Evolutionary conservation across 2,797 vertebrate species (phyloP).

Genomic region (Parauchenoglanis ngamensis): DNA sequence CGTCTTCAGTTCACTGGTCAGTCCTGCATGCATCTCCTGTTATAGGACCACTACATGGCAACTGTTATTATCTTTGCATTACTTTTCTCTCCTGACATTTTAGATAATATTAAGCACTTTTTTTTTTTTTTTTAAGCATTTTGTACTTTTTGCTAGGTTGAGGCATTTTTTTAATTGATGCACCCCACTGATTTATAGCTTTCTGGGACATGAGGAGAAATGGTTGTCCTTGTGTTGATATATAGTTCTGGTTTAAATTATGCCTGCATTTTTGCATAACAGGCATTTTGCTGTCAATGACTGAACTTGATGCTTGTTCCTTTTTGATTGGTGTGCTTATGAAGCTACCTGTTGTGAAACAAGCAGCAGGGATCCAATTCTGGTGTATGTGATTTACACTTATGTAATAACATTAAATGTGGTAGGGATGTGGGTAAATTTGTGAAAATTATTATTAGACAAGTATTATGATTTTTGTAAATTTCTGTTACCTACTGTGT

Average conservation of each 20-base stretch:
- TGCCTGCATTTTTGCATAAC: constrained; percentile 53
- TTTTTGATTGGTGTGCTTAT: constrained; percentile 47
- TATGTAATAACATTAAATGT: constrained; percentile 23
- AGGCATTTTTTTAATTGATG: constrained; percentile 27
- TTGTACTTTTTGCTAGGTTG: neutral
- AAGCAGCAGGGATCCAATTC: constrained; percentile 16
- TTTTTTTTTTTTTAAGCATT: constrained; percentile 6
- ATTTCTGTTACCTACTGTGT: neutral
- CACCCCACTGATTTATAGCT: constrained; percentile 47
- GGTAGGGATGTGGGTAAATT: constrained; percentile 11
- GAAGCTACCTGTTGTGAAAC: constrained; percentile 18
- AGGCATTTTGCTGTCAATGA: constrained; percentile 53
- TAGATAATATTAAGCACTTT: neutral
- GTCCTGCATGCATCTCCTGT: neutral
- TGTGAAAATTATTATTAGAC: neutral
- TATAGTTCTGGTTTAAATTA: constrained; percentile 47
- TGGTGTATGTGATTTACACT: neutral
- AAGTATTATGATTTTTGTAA: neutral
- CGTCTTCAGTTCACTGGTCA: neutral
- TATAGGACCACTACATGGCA: neutral
- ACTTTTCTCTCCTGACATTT: constrained; percentile 9
- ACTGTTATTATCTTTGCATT: constrained; percentile 1
- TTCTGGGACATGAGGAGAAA: constrained; percentile 34
- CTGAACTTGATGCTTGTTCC: constrained; percentile 47
- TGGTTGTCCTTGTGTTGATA: constrained; percentile 40